phyloP scores from a whole-genome alignment of 2,888 invertebrate species.

The Sphecodes monilicornis region DNA sequence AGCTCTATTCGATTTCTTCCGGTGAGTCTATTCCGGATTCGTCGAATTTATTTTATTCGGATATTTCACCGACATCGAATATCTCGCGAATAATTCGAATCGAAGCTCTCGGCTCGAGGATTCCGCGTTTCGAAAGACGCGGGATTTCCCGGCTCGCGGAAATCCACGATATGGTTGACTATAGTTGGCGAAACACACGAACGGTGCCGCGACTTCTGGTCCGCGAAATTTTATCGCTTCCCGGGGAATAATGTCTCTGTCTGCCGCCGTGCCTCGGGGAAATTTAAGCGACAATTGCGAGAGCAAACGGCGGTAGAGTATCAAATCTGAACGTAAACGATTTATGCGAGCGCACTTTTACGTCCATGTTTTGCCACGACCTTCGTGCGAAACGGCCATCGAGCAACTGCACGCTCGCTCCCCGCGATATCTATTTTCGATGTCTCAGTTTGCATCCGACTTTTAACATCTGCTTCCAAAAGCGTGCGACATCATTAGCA shows the following conservation, averaged over 20 bases:
- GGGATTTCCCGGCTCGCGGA: background rate
- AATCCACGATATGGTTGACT: background rate
- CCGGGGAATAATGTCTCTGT: background rate
- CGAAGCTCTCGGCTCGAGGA: background rate
- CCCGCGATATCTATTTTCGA: background rate
- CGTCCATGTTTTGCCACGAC: background rate
- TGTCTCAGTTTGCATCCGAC: background rate
- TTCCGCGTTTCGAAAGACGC: background rate
- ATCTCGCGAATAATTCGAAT: background rate
- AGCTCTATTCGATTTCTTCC: background rate
- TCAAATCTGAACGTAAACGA: constrained; percentile 5
- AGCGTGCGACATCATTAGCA: background rate
- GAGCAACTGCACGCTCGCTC: background rate
- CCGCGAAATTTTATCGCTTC: background rate
- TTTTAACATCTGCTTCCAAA: background rate
- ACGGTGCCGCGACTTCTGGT: background rate
- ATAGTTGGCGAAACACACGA: background rate
- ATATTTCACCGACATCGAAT: background rate
- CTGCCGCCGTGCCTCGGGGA: background rate
- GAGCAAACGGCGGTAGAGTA: background rate
- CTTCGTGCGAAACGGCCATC: background rate
- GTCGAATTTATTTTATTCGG: background rate
- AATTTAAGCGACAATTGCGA: background rate
- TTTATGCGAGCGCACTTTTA: constrained; percentile 4
- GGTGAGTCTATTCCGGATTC: background rate